Conservation (phyloP, 2,888 invertebrate genomes). For the Protonemura montana region DNA sequence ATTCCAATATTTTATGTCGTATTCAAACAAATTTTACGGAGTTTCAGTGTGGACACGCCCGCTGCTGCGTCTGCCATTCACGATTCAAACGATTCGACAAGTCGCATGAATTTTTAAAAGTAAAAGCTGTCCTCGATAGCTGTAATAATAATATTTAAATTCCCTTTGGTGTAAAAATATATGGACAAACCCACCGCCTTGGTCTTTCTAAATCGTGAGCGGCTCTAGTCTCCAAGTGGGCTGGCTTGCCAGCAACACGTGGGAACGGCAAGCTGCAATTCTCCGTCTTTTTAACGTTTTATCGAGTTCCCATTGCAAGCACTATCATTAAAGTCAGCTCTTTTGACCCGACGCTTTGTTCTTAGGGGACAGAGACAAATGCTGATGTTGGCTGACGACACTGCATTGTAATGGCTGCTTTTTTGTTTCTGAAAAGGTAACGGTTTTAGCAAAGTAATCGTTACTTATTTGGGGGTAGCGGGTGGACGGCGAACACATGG, state of each 20-base stretch:
- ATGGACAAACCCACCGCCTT: constrained; percentile 34
- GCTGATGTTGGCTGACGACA: constrained; percentile 1
- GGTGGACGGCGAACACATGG: neutral
- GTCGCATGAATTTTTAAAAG: constrained; percentile 19
- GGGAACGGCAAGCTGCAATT: constrained; percentile 15
- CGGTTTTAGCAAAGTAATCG: constrained; percentile 17
- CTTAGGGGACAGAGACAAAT: constrained; percentile 24
- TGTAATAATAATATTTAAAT: constrained; percentile 27
- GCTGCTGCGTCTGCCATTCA: neutral
- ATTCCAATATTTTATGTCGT: neutral
- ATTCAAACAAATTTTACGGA: neutral
- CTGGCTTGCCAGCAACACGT: neutral
- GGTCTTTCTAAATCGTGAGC: neutral
- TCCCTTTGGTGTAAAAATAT: constrained; percentile 15
- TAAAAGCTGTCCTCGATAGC: neutral
- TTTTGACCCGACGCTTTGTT: constrained; percentile 20
- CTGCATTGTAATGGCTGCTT: neutral
- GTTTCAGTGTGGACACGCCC: neutral
- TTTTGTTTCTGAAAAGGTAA: constrained; percentile 7
- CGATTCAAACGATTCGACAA: neutral
- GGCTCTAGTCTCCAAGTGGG: neutral
- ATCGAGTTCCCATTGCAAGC: neutral
- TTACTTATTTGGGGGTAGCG: constrained; percentile 9
- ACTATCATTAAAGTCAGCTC: constrained; percentile 25
- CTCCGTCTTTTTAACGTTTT: constrained; percentile 13